These are phyloP conservation scores for Tichodroma muraria DNA, from an alignment of 2,113 vertebrate species.

Conservation along the genomic window DNA sequence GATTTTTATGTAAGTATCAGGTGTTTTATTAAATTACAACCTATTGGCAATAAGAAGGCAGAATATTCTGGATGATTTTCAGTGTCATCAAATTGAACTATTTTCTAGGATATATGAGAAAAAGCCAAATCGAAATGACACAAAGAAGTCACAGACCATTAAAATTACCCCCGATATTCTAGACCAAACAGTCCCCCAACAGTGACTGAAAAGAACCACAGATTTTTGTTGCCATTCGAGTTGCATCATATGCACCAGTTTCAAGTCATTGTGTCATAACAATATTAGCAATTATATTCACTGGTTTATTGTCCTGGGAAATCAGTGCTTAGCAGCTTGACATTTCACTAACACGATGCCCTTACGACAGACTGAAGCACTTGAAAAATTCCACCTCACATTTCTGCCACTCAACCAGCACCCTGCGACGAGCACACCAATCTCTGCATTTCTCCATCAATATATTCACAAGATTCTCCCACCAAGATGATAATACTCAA, in stretches of 20 bases:
- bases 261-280: neutral
- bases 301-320: neutral
- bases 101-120: neutral
- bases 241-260: neutral
- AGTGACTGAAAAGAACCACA: neutral
- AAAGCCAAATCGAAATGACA: neutral
- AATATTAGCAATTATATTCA: neutral
- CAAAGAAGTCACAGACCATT: neutral
- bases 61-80: neutral
- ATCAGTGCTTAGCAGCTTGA: neutral
- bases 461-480: slow-evolving; percentile 9
- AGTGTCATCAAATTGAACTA: neutral
- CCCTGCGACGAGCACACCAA: neutral
- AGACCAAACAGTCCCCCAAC: neutral
- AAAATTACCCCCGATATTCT: neutral
- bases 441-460: neutral
- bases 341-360: neutral
- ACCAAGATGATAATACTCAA: slow-evolving; percentile 45
- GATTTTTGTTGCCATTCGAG: neutral
- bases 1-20: neutral
- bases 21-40: neutral
- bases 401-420: neutral
- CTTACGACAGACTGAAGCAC: neutral
- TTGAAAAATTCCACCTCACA: neutral
- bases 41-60: neutral